phyloP scores from a whole-genome alignment of 37 sponge, comb jelly and placozoan genomes.

The Beroe forskalii region DNA sequence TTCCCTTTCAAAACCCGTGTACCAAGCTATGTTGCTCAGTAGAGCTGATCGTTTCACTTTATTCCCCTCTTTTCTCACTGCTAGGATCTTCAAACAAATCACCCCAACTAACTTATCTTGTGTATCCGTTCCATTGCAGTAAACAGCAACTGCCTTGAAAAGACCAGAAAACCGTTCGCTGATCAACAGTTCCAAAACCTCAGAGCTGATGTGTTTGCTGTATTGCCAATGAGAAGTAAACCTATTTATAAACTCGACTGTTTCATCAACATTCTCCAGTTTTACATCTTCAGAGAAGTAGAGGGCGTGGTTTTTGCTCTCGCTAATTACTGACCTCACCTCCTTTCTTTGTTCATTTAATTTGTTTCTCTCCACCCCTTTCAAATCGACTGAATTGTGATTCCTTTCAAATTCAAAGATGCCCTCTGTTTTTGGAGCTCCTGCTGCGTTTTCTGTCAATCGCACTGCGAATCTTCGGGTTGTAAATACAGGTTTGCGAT shows the following conservation, averaged over 20 bases:
- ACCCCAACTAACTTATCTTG: background rate
- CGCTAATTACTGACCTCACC: background rate
- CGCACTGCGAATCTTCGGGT: background rate
- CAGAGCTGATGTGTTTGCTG: background rate
- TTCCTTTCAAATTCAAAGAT: background rate
- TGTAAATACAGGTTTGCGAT: background rate
- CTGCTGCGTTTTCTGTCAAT: background rate
- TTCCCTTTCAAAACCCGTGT: too few species aligned
- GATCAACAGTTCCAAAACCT: background rate
- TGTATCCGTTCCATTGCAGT: background rate
- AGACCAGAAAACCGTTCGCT: background rate
- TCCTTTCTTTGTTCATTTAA: too few species aligned
- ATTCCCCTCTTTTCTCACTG: background rate
- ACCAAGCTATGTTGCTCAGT: constrained; percentile 17
- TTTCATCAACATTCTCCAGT: background rate
- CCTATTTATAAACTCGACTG: background rate
- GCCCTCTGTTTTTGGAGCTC: constrained; percentile 17
- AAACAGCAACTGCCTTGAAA: background rate
- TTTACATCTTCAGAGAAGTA: background rate
- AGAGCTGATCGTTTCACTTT: constrained; percentile 25
- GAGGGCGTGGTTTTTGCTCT: background rate
- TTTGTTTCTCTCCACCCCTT: background rate
- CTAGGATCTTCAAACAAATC: background rate
- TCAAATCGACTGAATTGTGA: background rate
- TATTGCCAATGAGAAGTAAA: background rate